Percentiles rank a stretch among this genome's conserved stretches.
These are phyloP conservation scores for Dissostichus mawsoni DNA, from an alignment of 2,113 vertebrate genomes.

Conservation along the genomic window DNA sequence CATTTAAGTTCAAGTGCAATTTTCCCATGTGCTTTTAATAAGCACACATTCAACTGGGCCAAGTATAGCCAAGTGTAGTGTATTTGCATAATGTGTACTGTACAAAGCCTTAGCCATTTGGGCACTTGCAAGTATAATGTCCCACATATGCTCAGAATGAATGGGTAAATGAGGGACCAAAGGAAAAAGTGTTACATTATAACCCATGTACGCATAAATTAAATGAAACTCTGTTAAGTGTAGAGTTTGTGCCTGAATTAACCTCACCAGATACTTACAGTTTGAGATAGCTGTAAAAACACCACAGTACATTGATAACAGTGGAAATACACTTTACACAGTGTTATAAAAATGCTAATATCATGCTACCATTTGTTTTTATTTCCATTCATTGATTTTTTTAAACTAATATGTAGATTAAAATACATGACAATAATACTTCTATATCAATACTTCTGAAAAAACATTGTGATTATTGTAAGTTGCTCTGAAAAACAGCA, in stretches of 20 bases:
- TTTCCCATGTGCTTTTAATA: constrained; percentile 25
- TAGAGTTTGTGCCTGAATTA: no score
- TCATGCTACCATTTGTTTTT: not conserved
- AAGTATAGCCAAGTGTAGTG: constrained; percentile 13
- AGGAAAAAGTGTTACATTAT: constrained; percentile 10
- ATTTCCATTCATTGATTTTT: not conserved
- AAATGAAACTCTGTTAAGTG: not conserved
- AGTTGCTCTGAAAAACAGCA: not conserved
- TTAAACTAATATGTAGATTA: not conserved
- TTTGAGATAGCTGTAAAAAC: no score
- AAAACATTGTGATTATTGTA: not conserved
- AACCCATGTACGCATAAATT: constrained; percentile 6
- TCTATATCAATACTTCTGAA: not conserved
- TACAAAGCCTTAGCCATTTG: not conserved
- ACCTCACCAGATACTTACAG: no score
- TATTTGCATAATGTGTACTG: constrained; percentile 51
- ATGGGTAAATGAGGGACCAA: constrained; percentile 19
- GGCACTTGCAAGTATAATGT: constrained; percentile 17
- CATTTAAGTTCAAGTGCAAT: constrained; percentile 25
- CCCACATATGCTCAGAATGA: constrained; percentile 6
- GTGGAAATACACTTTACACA: not conserved
- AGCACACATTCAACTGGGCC: constrained; percentile 7
- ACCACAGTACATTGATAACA: not conserved
- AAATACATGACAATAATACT: not conserved
- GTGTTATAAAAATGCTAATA: not conserved